phyloP scores from a whole-genome alignment of 2,888 invertebrate genomes.

The Tachystola acroxantha region DNA sequence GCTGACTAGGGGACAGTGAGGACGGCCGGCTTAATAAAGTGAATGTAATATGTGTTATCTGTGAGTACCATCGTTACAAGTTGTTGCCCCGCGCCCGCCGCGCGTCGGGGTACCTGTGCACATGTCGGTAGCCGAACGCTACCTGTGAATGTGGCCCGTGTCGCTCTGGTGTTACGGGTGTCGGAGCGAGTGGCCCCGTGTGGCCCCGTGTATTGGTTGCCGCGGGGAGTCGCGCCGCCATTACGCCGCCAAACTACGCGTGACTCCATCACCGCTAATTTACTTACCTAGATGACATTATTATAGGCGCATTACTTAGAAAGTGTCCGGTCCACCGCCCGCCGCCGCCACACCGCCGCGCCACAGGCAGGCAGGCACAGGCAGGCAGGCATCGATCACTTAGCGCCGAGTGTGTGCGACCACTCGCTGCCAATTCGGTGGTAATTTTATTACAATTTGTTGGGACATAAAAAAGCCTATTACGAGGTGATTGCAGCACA shows the following conservation, averaged over 20 bases:
- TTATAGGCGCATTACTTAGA: conserved; percentile 42
- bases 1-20: too few species aligned
- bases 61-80: too few species aligned
- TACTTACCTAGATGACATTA: conserved; percentile 52
- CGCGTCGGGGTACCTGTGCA: too few species aligned
- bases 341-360: too few species aligned
- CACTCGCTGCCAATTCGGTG: conserved; percentile 40
- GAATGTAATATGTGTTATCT: too few species aligned
- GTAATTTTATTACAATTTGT: conserved; percentile 46
- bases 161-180: too few species aligned
- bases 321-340: conserved; percentile 13
- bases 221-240: conserved; percentile 18
- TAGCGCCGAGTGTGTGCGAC: conserved; percentile 38
- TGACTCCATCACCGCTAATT: conserved; percentile 49
- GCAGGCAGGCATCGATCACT: conserved; percentile 37
- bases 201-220: conserved; percentile 9
- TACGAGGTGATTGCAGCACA: conserved; percentile 4
- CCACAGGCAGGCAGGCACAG: too few species aligned
- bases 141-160: too few species aligned
- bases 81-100: too few species aligned
- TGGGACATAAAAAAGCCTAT: conserved; percentile 19
- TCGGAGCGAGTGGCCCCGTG: conserved; percentile 9
- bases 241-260: conserved; percentile 48
- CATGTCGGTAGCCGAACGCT: too few species aligned
- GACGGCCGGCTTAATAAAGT: too few species aligned